Percentiles rank a stretch among this genome's conserved stretches.
These are phyloP conservation scores for Ephestia elutella DNA, from an alignment of 1,140 invertebrate genomes.

Conservation along the genomic window DNA sequence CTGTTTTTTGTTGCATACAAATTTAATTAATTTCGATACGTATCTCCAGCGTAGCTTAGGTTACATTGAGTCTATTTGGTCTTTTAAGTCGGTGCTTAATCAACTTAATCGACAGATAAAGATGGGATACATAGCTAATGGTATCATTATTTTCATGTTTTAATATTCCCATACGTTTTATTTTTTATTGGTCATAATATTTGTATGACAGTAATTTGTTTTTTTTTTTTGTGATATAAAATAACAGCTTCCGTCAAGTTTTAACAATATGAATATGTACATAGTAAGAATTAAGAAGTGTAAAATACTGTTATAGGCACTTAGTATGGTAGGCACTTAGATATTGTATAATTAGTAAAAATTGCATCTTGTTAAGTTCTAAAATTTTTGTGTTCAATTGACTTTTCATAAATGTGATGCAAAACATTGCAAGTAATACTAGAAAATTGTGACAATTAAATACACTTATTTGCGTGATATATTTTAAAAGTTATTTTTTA, in stretches of 20 bases:
- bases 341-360: too few species aligned
- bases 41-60: slow-evolving; percentile 21
- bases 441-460: too few species aligned
- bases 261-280: too few species aligned
- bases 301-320: too few species aligned
- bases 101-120: background rate
- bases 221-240: background rate
- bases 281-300: too few species aligned
- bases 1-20: slow-evolving; percentile 52
- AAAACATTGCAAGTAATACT: too few species aligned
- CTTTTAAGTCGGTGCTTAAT: slow-evolving; percentile 4
- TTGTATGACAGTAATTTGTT: background rate
- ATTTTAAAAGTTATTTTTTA: too few species aligned
- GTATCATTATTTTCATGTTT: background rate
- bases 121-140: background rate
- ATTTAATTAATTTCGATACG: slow-evolving; percentile 66
- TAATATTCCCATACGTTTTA: background rate
- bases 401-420: too few species aligned
- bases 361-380: too few species aligned
- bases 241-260: background rate
- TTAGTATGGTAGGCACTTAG: too few species aligned
- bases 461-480: too few species aligned
- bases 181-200: background rate
- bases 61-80: background rate
- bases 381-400: too few species aligned